These are phyloP conservation scores for Catharus minimus DNA, from an alignment of 2,113 vertebrate species.

Conservation along the genomic window DNA sequence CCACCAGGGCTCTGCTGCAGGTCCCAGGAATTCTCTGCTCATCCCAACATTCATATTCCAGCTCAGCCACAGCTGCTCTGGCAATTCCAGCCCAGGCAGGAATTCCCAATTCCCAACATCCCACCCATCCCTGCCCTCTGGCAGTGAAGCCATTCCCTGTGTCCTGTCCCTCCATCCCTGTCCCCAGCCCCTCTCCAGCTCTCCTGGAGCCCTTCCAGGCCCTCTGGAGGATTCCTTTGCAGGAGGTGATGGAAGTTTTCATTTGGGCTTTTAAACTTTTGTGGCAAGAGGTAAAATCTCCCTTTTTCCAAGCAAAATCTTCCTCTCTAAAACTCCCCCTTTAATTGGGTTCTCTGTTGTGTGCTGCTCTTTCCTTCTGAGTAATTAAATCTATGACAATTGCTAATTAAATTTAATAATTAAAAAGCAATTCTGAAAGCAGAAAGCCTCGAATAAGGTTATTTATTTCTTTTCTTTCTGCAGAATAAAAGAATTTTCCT, in stretches of 20 bases:
- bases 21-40: not conserved
- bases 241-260: not conserved
- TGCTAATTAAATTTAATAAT: not conserved
- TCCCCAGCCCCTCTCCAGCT: not conserved
- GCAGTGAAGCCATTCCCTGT: not conserved
- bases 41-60: not conserved
- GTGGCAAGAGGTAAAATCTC: not conserved
- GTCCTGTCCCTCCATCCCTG: not conserved
- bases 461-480: not conserved
- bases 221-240: not conserved
- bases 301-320: not conserved
- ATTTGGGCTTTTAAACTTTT: not conserved
- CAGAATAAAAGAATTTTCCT: not conserved
- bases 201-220: no score
- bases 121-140: not conserved
- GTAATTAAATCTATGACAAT: not conserved
- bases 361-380: not conserved
- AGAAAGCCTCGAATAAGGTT: not conserved
- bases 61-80: not conserved
- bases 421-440: not conserved
- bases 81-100: not conserved
- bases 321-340: not conserved
- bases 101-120: not conserved
- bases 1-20: accelerated
- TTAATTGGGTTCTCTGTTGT: not conserved